Conservation (phyloP, 2,888 invertebrate species). For the Ophraella communa region DNA sequence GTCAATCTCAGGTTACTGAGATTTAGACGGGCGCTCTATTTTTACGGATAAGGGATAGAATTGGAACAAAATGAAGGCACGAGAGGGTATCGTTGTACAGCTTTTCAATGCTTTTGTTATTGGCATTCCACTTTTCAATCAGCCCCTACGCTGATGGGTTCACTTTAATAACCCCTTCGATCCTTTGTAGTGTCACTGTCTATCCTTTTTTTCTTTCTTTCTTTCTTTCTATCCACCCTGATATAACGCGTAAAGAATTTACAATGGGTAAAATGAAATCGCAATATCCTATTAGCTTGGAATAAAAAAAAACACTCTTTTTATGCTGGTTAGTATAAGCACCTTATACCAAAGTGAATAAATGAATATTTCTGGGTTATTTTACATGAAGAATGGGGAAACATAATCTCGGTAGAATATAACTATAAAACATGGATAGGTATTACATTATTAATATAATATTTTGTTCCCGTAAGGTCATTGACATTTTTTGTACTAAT, state of each 20-base stretch:
- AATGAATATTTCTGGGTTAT: background rate
- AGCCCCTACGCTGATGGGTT: slow-evolving; percentile 39
- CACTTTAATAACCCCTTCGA: slow-evolving; percentile 30
- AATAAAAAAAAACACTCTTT: background rate
- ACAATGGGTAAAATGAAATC: slow-evolving; percentile 7
- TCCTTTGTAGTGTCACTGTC: slow-evolving; percentile 14
- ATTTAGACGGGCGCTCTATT: background rate
- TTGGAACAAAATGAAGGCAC: slow-evolving; percentile 31
- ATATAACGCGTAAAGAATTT: slow-evolving; percentile 1
- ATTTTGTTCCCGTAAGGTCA: too few relatives aligned
- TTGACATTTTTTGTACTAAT: too few relatives aligned
- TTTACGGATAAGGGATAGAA: slow-evolving; percentile 24
- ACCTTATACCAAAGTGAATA: background rate
- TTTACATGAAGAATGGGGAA: too few relatives aligned
- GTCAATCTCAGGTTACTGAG: slow-evolving; percentile 13
- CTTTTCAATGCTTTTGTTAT: slow-evolving; percentile 42
- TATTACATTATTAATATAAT: too few relatives aligned
- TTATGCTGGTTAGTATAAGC: background rate
- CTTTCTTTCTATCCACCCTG: background rate
- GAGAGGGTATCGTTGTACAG: slow-evolving; percentile 31
- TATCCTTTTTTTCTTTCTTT: background rate
- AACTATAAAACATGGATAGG: too few relatives aligned
- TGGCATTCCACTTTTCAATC: slow-evolving; percentile 47
- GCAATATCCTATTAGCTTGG: slow-evolving; percentile 1
- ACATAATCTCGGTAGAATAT: too few relatives aligned